Evolutionary conservation across 35 echinoderm and acorn worm species (phyloP), one percentile per base, ranked within the genome.

Genomic region (Stichopus chloronotus): DNA sequence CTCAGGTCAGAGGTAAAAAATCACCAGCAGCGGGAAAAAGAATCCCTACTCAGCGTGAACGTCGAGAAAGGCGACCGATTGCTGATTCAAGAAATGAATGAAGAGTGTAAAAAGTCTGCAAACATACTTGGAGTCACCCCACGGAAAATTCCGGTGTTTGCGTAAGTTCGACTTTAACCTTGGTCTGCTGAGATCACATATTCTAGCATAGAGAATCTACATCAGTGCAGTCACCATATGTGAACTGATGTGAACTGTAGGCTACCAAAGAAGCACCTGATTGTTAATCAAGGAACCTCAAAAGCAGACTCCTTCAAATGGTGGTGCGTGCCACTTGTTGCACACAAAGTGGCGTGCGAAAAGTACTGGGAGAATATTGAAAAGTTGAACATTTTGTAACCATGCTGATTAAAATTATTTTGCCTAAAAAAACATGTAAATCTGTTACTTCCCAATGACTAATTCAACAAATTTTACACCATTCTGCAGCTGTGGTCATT

Each of bases 41-140:
- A 96, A 14, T 65, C 93, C 11, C 69, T 91, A 5, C 87, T 58
- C 5, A 90, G 82, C 20, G 59, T 87, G 5, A 91, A 88, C 53
- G 65, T 92, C 8, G 95, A 90, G 5, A 92, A 84, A 25, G 93
- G 76, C 72, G 78, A 91, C 54, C 78, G 95, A 54, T 91, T 86
- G 52, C 87, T 99, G 4, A 59, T 98, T 8, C 61, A 80, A 20
- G 95, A 99, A 58, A 78, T 99, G 13, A 99, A 95, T 83, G 95
- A 99, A 68, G 97, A 96, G 90, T 96, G 97, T 72, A 92, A 93
- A 69, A 94, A 93, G 83, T 93, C 95, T 3, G 90, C 93, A 19
- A 82, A 78, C 14, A 55, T 96, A n/a, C 56, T 96, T 0, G 93
- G 94, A 23, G 58, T 78, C 0, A 82, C 95, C 4, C 92, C 96